These are phyloP conservation scores for Dolichotis patagonum DNA, from an alignment of 2,113 vertebrate species.

Conservation along the genomic window DNA sequence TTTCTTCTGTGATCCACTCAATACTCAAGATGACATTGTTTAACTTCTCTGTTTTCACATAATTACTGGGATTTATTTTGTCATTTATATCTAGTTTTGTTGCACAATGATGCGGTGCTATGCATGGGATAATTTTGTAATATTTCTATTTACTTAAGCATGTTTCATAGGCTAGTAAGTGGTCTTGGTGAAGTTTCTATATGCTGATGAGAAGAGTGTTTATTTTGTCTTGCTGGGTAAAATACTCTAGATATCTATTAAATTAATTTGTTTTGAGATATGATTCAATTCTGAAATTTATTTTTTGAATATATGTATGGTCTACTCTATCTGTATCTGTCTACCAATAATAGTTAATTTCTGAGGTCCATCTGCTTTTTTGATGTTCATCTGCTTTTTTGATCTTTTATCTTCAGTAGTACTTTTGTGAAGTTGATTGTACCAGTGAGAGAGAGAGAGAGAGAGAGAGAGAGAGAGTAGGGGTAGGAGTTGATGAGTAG, in stretches of 20 bases:
- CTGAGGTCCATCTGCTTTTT: no score
- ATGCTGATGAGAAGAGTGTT: neutral
- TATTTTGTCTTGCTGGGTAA: neutral
- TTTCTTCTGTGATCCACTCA: neutral
- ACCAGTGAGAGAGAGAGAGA: neutral
- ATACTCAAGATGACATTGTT: neutral
- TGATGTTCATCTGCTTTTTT: neutral
- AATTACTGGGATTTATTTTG: neutral
- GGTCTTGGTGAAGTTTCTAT: neutral
- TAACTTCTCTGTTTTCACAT: neutral
- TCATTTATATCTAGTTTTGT: neutral
- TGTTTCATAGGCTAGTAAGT: neutral
- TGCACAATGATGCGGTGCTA: neutral
- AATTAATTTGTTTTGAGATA: neutral
- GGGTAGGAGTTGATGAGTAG: accelerated
- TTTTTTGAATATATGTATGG: neutral
- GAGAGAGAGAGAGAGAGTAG: no score
- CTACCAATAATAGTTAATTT: neutral
- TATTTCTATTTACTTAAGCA: neutral
- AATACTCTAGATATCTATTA: neutral
- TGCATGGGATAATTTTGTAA: neutral
- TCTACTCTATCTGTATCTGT: neutral
- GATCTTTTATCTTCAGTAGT: neutral
- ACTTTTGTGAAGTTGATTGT: neutral
- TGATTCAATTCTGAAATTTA: neutral